Base-by-base conservation (phyloP, 1,140 invertebrate genomes). In the Drosophila sulfurigaster region DNA sequence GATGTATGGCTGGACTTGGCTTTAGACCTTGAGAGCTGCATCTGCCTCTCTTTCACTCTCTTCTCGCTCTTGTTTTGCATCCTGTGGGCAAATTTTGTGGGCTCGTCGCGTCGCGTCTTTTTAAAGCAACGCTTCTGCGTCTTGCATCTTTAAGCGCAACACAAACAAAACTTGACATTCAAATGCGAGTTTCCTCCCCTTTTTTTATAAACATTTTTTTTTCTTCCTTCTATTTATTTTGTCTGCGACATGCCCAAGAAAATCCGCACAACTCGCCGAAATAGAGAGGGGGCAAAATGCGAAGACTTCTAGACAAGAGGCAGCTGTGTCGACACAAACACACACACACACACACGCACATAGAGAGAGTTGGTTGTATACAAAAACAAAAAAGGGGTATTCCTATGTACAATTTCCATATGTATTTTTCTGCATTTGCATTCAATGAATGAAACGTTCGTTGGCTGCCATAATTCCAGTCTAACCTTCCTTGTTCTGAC, bases 111-210 rank as follows among this genome's bases (percentile, higher is more conserved):
- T 25, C 60, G 10, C 41, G 16, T 25, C 60, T 72, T 58, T 32
- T 32, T 32, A 51, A 72, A 66, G 69, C 20, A 25, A 25, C 45
- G 25, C 71, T 79, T 25, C 20, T 25, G 20, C 20, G 56, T 16
- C 28, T 51, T 58, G 30, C 13, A 16, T 20, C 59, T 59, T 74
- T 28, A 16, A 16, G 15, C 41, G 64, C 57, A 59, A 71, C 57
- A 56, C 59, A 82, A 63, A 83, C 45, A 78, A 72, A 81, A 77
- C 80, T 86, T 86, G 83, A 87, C 83, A 87, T 87, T 88, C 85
- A 88, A 87, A 88, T 88, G 62, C 45, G 49, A 16, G 62, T 57
- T 28, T 43, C n/a, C 11, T 8, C 30, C 6, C 35, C 11, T 15
- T 15, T 38, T 41, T 25, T 25, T 4, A 25, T 25, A 25, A 25